These are phyloP conservation scores for Ephestia elutella DNA, from an alignment of 1,140 invertebrate species.

Conservation along the genomic window DNA sequence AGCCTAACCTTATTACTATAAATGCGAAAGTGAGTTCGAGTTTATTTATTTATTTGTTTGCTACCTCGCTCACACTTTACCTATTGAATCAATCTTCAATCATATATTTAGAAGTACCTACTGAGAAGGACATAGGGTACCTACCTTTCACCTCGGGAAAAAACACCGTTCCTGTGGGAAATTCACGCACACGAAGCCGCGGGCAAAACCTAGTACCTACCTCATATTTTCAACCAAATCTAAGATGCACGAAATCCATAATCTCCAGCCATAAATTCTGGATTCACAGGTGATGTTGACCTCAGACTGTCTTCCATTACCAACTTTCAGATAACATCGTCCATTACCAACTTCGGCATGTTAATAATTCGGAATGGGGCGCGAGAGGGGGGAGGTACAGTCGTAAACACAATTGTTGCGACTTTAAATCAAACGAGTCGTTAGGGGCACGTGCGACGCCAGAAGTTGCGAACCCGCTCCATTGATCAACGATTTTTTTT, in stretches of 20 bases:
- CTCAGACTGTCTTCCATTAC: conserved; percentile 1
- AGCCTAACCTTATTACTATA: too few relatives aligned
- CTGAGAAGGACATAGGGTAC: too few relatives aligned
- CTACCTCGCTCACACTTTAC: too few relatives aligned
- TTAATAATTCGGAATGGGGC: conserved; percentile 8
- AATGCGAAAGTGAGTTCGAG: too few relatives aligned
- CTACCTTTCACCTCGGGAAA: too few relatives aligned
- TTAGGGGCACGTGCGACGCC: conserved; percentile 57
- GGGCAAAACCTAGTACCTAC: too few relatives aligned
- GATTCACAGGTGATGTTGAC: background rate
- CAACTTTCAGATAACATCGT: conserved; percentile 4
- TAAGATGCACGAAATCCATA: background rate
- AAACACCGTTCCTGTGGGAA: too few relatives aligned
- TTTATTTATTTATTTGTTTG: too few relatives aligned
- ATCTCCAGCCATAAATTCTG: background rate
- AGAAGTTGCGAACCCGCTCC: background rate
- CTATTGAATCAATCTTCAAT: too few relatives aligned
- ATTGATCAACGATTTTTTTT: conserved; percentile 1
- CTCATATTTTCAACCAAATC: too few relatives aligned
- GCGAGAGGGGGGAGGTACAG: conserved; percentile 16
- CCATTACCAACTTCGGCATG: background rate
- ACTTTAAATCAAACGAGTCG: conserved; percentile 69
- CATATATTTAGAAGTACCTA: too few relatives aligned
- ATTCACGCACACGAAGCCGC: too few relatives aligned
- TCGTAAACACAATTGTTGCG: conserved; percentile 66